Evolutionary conservation across 1,140 invertebrate genomes (phyloP).

Genomic region (Proales similis): DNA sequence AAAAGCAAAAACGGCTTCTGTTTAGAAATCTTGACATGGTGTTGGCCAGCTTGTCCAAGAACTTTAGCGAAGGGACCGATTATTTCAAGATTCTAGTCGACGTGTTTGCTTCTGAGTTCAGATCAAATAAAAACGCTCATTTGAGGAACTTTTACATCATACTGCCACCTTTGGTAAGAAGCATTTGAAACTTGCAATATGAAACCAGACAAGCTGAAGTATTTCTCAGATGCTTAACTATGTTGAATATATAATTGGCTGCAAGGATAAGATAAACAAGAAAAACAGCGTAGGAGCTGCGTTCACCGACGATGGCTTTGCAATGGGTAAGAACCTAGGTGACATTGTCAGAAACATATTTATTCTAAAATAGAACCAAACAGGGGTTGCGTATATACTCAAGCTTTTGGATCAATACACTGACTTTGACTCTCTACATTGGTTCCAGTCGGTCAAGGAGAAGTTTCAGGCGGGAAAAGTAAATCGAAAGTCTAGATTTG

Average conservation of each 20-base stretch:
- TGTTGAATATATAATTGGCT: conserved; percentile 80
- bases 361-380: conserved; percentile 41
- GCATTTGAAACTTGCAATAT: background rate
- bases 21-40: conserved; percentile 64
- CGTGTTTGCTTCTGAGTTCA: conserved; percentile 80
- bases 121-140: conserved; percentile 76
- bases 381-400: conserved; percentile 65
- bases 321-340: conserved; percentile 65
- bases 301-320: conserved; percentile 96
- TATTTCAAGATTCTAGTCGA: conserved; percentile 89
- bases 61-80: conserved; percentile 84
- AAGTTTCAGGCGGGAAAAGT: conserved; percentile 64
- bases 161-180: conserved; percentile 68
- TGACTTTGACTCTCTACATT: conserved; percentile 85
- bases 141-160: conserved; percentile 87
- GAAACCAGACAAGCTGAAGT: background rate
- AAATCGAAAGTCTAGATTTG: conserved; percentile 41
- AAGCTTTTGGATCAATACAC: conserved; percentile 61
- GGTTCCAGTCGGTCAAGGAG: conserved; percentile 80
- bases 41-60: conserved; percentile 68
- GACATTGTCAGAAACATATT: conserved; percentile 20
- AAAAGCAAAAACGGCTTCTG: conserved; percentile 24
- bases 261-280: conserved; percentile 80
- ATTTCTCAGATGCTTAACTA: conserved; percentile 71
- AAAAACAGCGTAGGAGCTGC: conserved; percentile 71